Evolutionary conservation across 2,888 invertebrate genomes (phyloP).

Genomic region (Microctonus aethiopoides): DNA sequence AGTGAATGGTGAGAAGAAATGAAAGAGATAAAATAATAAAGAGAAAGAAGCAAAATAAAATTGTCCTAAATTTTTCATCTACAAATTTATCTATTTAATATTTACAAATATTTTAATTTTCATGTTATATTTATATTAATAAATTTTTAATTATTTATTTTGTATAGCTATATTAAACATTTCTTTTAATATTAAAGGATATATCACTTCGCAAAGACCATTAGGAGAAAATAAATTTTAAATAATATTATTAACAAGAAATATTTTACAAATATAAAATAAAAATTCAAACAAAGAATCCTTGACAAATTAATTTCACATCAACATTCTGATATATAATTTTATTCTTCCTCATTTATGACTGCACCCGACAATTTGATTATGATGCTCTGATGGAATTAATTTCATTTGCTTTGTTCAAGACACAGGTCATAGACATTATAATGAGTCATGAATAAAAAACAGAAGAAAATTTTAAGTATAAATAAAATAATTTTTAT

Average conservation of each 20-base stretch:
- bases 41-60: not conserved
- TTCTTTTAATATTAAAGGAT: no score
- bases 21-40: not conserved
- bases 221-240: no score
- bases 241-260: no score
- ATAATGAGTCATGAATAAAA: not conserved
- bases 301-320: no score
- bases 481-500: not conserved
- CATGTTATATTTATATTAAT: not conserved
- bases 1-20: not conserved
- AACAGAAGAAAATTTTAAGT: not conserved
- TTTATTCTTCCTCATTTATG: no score
- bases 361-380: not conserved
- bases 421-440: not conserved
- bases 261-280: no score
- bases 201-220: no score
- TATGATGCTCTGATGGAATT: not conserved
- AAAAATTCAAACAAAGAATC: no score
- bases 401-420: not conserved
- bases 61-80: not conserved
- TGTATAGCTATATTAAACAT: not conserved
- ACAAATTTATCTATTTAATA: not conserved
- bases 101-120: not conserved
- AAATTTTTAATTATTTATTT: not conserved
- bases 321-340: no score